A percentile compares a stretch with the other conserved stretches of the same genome.
These are phyloP conservation scores for Calliopsis andreniformis DNA, from an alignment of 1,140 invertebrate genomes.

Conservation along the genomic window DNA sequence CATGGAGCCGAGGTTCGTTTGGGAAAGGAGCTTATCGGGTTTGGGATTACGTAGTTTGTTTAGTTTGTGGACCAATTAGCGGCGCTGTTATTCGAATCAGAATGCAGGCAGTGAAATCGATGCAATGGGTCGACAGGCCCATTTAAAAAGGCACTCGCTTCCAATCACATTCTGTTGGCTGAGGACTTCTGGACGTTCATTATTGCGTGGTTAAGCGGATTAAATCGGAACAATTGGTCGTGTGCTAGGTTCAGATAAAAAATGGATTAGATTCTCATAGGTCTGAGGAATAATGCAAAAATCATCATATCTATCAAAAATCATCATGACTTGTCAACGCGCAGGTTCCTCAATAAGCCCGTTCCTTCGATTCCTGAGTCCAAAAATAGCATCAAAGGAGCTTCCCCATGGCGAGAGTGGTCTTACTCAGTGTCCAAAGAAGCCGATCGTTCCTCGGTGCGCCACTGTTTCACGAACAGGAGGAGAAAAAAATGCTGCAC, in stretches of 20 bases:
- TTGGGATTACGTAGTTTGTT: conserved; percentile 47
- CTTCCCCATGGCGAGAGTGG: background rate
- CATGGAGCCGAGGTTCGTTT: conserved; percentile 34
- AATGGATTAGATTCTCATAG: no score
- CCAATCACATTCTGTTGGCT: conserved; percentile 5
- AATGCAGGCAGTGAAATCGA: background rate
- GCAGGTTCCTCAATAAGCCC: background rate
- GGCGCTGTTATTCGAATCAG: conserved; percentile 11
- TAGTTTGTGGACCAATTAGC: conserved; percentile 39
- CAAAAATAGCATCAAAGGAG: conserved; percentile 1
- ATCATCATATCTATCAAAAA: no score
- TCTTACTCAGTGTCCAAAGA: background rate
- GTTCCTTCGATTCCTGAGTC: conserved; percentile 2
- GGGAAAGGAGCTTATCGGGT: conserved; percentile 37
- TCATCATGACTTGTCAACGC: no score
- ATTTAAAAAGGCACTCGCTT: background rate
- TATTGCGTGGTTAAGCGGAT: conserved; percentile 11
- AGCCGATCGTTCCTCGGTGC: conserved; percentile 8
- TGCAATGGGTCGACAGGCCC: background rate
- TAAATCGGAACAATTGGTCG: no score
- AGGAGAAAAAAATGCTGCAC: conserved; percentile 7
- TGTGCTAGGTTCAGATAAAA: no score
- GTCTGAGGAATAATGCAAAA: no score
- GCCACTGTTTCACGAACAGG: conserved; percentile 21
- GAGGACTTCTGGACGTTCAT: conserved; percentile 17